A percentile compares a stretch with the other conserved stretches of the same genome.
phyloP scores from a whole-genome alignment of 2,888 invertebrate species.

The Allacma fusca region DNA sequence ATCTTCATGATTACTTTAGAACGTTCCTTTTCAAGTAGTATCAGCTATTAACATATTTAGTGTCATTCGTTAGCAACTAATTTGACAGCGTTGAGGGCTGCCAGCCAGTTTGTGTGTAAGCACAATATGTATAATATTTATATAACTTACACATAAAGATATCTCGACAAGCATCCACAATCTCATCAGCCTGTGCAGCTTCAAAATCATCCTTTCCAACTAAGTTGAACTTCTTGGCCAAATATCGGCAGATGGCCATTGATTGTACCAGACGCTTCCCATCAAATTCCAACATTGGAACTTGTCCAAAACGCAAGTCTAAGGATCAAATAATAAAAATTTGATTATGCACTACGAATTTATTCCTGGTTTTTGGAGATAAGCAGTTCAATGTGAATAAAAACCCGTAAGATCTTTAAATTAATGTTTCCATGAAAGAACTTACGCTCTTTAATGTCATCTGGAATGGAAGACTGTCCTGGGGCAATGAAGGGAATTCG shows the following conservation, averaged over 20 bases:
- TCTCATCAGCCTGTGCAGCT: slow-evolving; percentile 47
- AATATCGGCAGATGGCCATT: slow-evolving; percentile 58
- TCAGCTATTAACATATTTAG: too few relatives aligned
- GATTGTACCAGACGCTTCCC: slow-evolving; percentile 58
- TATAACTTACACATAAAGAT: slow-evolving; percentile 10
- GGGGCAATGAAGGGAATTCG: not conserved
- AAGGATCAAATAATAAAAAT: not conserved
- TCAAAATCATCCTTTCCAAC: slow-evolving; percentile 52
- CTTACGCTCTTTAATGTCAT: not conserved
- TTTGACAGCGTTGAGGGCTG: too few relatives aligned
- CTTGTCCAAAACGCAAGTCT: slow-evolving; percentile 51
- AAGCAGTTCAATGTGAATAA: not conserved
- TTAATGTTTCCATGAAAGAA: not conserved
- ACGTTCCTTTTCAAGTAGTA: too few relatives aligned
- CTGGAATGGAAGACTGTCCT: not conserved
- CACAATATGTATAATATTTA: too few relatives aligned
- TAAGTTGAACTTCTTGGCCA: slow-evolving; percentile 56
- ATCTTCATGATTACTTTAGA: too few relatives aligned
- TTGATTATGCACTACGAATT: too few relatives aligned
- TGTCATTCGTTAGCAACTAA: too few relatives aligned
- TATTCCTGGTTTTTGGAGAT: not conserved
- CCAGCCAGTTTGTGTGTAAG: too few relatives aligned
- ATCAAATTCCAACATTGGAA: slow-evolving; percentile 60
- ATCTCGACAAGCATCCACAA: slow-evolving; percentile 47
- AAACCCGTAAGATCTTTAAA: not conserved